Conservation (phyloP, 1,140 invertebrate species). For the Saxidomus purpurata region DNA sequence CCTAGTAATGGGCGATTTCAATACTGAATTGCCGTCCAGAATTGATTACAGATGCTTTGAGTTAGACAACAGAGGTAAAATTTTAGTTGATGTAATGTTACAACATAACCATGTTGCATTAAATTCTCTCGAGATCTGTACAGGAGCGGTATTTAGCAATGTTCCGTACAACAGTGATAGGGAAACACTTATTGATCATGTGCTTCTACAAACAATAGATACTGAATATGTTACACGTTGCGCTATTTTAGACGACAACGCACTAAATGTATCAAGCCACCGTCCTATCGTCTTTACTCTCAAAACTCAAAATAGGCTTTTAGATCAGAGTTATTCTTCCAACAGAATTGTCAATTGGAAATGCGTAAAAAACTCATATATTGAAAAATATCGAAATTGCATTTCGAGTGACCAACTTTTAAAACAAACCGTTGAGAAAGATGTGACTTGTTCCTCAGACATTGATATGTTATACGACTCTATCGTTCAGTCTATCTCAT, state of each 20-base stretch:
- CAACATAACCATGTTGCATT: background rate
- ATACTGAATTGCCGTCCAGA: background rate
- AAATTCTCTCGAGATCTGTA: background rate
- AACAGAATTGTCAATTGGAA: background rate
- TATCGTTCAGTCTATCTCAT: too few relatives aligned
- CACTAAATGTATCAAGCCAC: background rate
- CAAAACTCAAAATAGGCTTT: too few relatives aligned
- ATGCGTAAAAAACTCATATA: background rate
- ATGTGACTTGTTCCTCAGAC: background rate
- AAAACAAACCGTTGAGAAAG: background rate
- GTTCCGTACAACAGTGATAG: background rate
- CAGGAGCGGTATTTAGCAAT: background rate
- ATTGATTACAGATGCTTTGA: background rate
- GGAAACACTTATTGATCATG: constrained; percentile 10
- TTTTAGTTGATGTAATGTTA: background rate
- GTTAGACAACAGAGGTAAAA: too few relatives aligned
- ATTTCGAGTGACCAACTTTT: too few relatives aligned
- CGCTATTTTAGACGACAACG: background rate
- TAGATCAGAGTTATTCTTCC: too few relatives aligned
- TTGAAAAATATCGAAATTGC: background rate
- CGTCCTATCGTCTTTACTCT: background rate
- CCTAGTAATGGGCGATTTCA: too few relatives aligned
- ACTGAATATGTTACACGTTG: background rate
- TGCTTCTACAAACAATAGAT: background rate
- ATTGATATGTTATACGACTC: background rate